Conservation (phyloP, 2,888 invertebrate species). For the Tipula lateralis region DNA sequence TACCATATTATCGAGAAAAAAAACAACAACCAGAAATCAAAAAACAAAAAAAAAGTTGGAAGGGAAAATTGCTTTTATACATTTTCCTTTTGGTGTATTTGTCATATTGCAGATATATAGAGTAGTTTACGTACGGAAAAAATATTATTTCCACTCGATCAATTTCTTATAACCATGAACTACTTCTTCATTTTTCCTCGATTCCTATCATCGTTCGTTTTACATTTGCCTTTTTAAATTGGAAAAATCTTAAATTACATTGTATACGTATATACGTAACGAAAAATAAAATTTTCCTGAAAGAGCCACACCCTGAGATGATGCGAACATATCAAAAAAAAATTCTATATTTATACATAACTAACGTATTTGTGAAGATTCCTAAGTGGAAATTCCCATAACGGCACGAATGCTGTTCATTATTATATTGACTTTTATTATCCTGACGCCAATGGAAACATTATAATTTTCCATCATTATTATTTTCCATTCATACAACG, state of each 20-base stretch:
- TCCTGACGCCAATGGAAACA: constrained; percentile 19
- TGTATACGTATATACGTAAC: background rate
- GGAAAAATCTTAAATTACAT: constrained; percentile 19
- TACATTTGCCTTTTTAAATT: background rate
- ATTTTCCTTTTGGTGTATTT: background rate
- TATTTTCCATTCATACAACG: background rate
- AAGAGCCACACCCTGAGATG: constrained; percentile 11
- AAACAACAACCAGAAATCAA: background rate
- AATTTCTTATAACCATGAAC: constrained; percentile 24
- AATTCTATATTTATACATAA: background rate
- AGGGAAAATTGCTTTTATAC: background rate
- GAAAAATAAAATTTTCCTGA: background rate
- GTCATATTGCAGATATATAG: background rate
- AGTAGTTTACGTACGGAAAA: background rate
- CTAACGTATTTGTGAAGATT: background rate
- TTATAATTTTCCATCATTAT: constrained; percentile 9
- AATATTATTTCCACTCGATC: constrained; percentile 14
- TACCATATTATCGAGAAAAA: background rate
- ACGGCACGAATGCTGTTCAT: constrained; percentile 19
- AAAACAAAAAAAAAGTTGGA: background rate
- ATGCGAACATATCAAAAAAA: background rate
- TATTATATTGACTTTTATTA: constrained; percentile 11
- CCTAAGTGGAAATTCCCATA: background rate
- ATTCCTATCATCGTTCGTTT: constrained; percentile 9
- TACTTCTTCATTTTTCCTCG: constrained; percentile 19